A percentile compares a stretch with the other conserved stretches of the same genome.
Conservation (phyloP, 2,113 vertebrate species). For the Emydura subglobosa region DNA sequence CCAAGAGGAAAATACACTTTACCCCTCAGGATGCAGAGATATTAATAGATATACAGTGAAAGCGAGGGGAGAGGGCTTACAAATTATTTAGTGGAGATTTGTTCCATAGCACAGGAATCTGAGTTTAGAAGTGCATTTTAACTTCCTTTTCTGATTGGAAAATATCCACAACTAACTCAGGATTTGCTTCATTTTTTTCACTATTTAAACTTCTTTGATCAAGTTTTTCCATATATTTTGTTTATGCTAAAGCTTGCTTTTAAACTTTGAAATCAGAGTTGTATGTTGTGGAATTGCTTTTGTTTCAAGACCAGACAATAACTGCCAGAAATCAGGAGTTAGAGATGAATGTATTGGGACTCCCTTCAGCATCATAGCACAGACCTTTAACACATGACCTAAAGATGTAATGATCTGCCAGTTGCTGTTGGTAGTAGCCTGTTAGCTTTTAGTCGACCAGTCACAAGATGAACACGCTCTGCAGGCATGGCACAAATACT, state of each 20-base stretch:
- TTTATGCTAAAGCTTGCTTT: neutral
- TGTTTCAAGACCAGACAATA: neutral
- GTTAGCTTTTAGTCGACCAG: neutral
- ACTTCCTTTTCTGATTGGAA: neutral
- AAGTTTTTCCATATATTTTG: neutral
- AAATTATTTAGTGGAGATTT: neutral
- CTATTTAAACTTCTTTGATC: neutral
- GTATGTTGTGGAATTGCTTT: neutral
- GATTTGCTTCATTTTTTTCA: neutral
- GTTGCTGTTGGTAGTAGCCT: neutral
- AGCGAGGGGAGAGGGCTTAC: neutral
- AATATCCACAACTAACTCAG: neutral
- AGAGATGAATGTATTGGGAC: neutral
- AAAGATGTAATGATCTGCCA: no score
- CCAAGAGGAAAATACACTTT: neutral
- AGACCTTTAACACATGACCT: neutral
- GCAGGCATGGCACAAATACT: neutral
- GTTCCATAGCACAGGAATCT: neutral
- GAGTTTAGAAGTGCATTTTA: neutral
- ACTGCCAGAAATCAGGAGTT: neutral
- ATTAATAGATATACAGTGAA: neutral
- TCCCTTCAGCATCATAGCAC: neutral
- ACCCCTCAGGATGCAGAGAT: fast-evolving
- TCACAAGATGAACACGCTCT: neutral
- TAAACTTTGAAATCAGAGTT: neutral